Conservation (phyloP, 2,888 invertebrate genomes). For the Platerodrilus igneus region DNA sequence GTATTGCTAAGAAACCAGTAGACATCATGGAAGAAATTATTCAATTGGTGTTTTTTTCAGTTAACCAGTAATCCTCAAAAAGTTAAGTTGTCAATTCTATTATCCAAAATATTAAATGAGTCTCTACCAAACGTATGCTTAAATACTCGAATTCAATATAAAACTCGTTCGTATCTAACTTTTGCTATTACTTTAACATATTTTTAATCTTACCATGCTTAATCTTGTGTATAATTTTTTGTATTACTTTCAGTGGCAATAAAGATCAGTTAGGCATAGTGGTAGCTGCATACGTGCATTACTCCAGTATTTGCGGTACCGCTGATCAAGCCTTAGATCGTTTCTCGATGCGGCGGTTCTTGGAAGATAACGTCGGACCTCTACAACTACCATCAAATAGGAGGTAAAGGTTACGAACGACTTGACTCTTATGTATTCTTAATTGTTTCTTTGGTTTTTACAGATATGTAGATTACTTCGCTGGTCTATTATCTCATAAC, state of each 20-base stretch:
- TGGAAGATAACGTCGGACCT: constrained; percentile 74
- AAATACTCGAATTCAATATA: too few species aligned
- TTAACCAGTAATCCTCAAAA: too few species aligned
- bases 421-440: constrained; percentile 9
- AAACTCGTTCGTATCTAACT: too few species aligned
- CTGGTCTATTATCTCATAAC: constrained; percentile 82
- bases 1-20: too few species aligned
- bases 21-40: too few species aligned
- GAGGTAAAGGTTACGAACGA: constrained; percentile 58
- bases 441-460: constrained; percentile 25
- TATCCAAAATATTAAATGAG: too few species aligned
- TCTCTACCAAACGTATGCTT: too few species aligned
- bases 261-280: constrained; percentile 82
- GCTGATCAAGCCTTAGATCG: constrained; percentile 81
- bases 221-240: too few species aligned
- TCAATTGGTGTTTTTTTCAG: too few species aligned
- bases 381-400: constrained; percentile 70
- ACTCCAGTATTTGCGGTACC: constrained; percentile 86
- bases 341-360: constrained; percentile 87
- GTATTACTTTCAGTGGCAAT: constrained; percentile 72
- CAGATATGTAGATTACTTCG: constrained; percentile 91
- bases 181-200: too few species aligned
- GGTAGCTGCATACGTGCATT: constrained; percentile 90
- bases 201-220: too few species aligned
- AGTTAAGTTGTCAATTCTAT: too few species aligned